phyloP scores from a whole-genome alignment of 2,113 vertebrate genomes.

The Solea senegalensis region DNA sequence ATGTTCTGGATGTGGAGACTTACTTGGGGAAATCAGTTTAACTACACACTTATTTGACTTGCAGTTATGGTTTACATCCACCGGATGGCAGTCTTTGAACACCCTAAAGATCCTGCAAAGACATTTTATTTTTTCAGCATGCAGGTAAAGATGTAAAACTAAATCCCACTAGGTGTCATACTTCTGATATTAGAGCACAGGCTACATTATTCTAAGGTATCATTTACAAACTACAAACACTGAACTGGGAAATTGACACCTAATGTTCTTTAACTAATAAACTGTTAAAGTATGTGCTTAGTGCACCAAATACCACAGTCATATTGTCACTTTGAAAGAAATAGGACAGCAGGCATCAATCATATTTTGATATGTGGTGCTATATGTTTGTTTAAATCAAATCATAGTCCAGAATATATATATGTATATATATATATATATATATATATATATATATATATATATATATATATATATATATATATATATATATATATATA shows the following conservation, averaged over 20 bases:
- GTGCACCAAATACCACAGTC: no score
- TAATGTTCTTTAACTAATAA: no score
- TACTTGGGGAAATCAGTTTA: neutral
- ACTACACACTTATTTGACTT: neutral
- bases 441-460: no score
- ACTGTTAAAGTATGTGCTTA: no score
- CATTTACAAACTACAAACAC: no score
- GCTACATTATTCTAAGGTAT: neutral
- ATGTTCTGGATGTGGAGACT: neutral
- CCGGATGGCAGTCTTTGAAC: constrained; percentile 58
- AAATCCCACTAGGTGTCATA: constrained; percentile 7
- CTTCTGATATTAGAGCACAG: neutral
- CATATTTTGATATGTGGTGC: no score
- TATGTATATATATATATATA: no score
- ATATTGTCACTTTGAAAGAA: no score
- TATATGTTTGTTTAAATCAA: neutral
- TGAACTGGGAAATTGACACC: no score
- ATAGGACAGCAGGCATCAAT: no score
- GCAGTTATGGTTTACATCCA: neutral
- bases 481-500: no score
- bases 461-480: no score
- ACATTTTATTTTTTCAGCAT: neutral
- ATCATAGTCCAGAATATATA: neutral
- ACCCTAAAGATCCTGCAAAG: constrained; percentile 3
- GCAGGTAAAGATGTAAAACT: neutral